Base-by-base conservation (phyloP, 2,797 vertebrate genomes). In the Coregonus ussuriensis region DNA sequence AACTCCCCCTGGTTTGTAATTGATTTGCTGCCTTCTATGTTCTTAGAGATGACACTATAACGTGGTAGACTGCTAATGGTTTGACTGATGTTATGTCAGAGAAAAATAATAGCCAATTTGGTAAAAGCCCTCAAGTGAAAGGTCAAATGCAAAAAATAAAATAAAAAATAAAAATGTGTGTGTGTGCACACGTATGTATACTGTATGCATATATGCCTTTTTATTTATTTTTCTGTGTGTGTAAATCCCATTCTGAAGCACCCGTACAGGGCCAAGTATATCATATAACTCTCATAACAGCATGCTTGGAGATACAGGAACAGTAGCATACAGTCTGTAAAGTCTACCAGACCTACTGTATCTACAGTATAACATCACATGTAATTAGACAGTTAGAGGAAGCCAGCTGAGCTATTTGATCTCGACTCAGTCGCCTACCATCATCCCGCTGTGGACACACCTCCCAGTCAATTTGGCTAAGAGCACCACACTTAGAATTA, bases 381-480 rank as follows among this genome's bases (percentile, higher is more conserved):
- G 41, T 47, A 47, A 47, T 47, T 47, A 47, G 41, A 47, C 41
- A 37, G 18, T 68, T 68, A 68, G 14, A 15, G 31, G 25, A 66
- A 66, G 31, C 63, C 63, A 68, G 69, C 18, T 33, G 18, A 70
- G 21, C 74, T 14, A 37, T 37, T n/a, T 56, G 67, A 71, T 68
- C 21, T 4, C 62, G n/a, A 65, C 56, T 18, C 35, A 33, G 62
- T 72, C 75, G 71, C 54, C 21, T 15, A 71, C 25, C 51, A 21
- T 3, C 13, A 21, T 25, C 4, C 5, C 70, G 16, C 70, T 21
- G 54, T 71, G 29, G 68, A 66, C 70, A 72, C 75, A 13, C 41
- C 53, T 56, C 65, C 52, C 2, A 84, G 72, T 76, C 52, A 85
- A 85, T 87, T 80, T 74, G 79, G 65, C 63, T 84, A 67, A 87